phyloP scores from a whole-genome alignment of 2,113 vertebrate species.

The Coreoperca whiteheadi region DNA sequence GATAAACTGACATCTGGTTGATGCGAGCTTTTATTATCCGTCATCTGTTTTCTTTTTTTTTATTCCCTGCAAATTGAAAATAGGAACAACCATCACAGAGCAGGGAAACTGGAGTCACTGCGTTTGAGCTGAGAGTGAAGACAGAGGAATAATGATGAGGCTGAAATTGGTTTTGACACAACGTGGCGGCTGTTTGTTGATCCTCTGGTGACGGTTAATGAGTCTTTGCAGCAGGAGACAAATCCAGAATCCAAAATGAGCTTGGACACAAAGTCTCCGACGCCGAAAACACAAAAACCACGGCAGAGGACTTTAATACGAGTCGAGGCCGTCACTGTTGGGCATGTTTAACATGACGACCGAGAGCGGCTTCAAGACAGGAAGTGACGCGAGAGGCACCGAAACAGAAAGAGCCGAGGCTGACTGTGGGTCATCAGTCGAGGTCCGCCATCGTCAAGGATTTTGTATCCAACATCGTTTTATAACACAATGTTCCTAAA shows the following conservation, averaged over 20 bases:
- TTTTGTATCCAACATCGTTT: no score
- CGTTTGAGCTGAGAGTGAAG: slow-evolving; percentile 43
- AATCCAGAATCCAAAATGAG: slow-evolving; percentile 21
- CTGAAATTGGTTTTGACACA: slow-evolving; percentile 33
- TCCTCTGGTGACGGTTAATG: slow-evolving; percentile 39
- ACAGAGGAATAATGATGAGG: slow-evolving; percentile 51
- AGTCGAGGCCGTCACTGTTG: not conserved
- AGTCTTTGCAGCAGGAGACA: slow-evolving; percentile 27
- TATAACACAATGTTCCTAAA: no score
- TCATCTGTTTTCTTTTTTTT: slow-evolving; percentile 50
- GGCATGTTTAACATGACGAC: not conserved
- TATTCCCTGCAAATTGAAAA: slow-evolving; percentile 67
- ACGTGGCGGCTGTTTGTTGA: slow-evolving; percentile 22
- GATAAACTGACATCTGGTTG: slow-evolving; percentile 29
- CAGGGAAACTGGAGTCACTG: slow-evolving; percentile 3
- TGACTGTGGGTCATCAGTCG: not conserved
- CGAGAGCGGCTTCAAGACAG: not conserved
- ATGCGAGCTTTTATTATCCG: slow-evolving; percentile 41
- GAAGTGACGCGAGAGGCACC: not conserved
- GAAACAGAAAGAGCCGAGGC: not conserved
- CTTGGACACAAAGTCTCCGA: not conserved
- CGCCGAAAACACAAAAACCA: not conserved
- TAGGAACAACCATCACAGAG: slow-evolving; percentile 47
- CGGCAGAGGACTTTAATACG: not conserved
- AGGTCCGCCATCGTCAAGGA: not conserved